These are phyloP conservation scores for Onychomys leucogaster DNA, from an alignment of 2,797 vertebrate species.

Conservation along the genomic window DNA sequence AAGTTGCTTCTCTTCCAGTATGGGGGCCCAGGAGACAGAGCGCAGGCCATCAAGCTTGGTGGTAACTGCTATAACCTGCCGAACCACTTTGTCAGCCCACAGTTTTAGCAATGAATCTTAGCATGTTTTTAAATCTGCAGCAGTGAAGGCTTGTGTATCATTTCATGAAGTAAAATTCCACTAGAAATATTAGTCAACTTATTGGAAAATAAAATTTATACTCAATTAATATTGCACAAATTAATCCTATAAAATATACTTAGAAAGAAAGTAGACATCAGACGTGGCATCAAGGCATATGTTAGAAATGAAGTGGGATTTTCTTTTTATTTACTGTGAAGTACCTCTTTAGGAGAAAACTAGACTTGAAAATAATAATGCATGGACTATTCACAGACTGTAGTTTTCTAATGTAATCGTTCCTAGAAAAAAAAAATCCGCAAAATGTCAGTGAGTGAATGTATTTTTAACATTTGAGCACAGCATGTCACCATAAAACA, in stretches of 20 bases:
- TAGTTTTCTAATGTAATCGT: slow-evolving; percentile 88
- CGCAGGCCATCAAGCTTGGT: not conserved
- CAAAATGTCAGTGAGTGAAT: slow-evolving; percentile 76
- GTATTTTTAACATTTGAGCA: slow-evolving; percentile 78
- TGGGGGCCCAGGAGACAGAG: not conserved
- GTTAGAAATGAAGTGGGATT: not conserved
- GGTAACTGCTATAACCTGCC: not conserved
- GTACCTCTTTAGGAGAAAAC: slow-evolving; percentile 47
- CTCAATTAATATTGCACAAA: slow-evolving; percentile 24
- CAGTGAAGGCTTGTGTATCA: slow-evolving; percentile 23
- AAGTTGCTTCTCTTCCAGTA: not conserved
- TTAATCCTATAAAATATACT: slow-evolving; percentile 29
- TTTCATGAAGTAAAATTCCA: slow-evolving; percentile 53
- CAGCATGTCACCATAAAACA: slow-evolving; percentile 76
- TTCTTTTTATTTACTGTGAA: slow-evolving; percentile 9
- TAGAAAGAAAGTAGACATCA: slow-evolving; percentile 28
- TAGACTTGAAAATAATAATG: slow-evolving; percentile 67
- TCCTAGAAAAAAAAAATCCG: slow-evolving; percentile 84
- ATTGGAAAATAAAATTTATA: slow-evolving; percentile 38
- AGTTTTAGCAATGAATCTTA: slow-evolving; percentile 48
- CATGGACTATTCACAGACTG: slow-evolving; percentile 37
- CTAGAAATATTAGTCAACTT: not conserved
- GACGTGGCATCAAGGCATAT: not conserved
- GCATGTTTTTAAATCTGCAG: slow-evolving; percentile 25
- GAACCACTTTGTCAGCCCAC: not conserved